Evolutionary conservation across 2,113 vertebrate genomes (phyloP), one percentile per base, ranked within the genome.

Genomic region (Dasyornis broadbenti): DNA sequence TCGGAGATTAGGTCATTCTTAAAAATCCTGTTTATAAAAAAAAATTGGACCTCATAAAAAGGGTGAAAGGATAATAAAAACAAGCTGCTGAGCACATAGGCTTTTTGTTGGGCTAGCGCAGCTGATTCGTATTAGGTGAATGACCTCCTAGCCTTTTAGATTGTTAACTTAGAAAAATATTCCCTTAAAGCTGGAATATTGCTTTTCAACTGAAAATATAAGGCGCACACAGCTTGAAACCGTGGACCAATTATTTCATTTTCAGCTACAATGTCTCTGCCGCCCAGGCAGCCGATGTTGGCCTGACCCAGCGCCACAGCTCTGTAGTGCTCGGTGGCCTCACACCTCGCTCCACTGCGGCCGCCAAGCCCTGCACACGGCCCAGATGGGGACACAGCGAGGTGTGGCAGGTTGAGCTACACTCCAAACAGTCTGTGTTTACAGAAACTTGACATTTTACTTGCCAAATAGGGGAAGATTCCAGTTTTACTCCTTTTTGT

Each of bases 131-230:
- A 97, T 98, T 98, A 98, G 95, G 97, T 91, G 97, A 98, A 97
- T 98, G 98, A 98, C 98, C 97, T 98, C 97, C 97, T 98, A 97
- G 97, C 97, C 97, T 97, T 96, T 97, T 95, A 98, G 98, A 98
- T 97, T 97, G 97, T 98, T 98, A 98, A 98, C 98, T 98, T 97
- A 97, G 97, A 97, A 98, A 98, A 98, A 98, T 98, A 98, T 97
- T 98, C 98, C 97, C 97, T 98, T 98, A 98, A 98, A 98, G 97
- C 97, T 97, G 95, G 96, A 98, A 98, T 98, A 97, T 97, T 98
- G 96, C 94, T 98, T 98, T 98, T 98, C 92, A 96, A 92, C 97
- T 96, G 75, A 96, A 97, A 97, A 98, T 98, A 92, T 94, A 97
- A 96, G 96, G 91, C 72, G 4, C 12, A 10, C 96, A 83, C 96